A percentile compares a stretch with the other conserved stretches of the same genome.
These are phyloP conservation scores for Ips nitidus DNA, from an alignment of 1,140 invertebrate genomes.

Conservation along the genomic window DNA sequence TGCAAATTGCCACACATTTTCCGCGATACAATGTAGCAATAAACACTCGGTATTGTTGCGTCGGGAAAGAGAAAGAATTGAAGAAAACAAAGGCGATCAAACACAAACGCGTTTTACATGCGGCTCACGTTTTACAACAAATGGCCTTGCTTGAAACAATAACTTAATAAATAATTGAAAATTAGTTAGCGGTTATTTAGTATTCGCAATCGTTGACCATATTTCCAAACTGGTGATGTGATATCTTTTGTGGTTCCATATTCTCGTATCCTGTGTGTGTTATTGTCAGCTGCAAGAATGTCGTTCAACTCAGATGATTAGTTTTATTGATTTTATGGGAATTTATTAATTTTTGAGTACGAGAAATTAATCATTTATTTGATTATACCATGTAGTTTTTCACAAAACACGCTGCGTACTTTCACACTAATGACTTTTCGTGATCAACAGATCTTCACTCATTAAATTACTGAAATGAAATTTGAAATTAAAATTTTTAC, in stretches of 20 bases:
- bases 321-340: too few relatives aligned
- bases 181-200: conserved; percentile 3
- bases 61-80: conserved; percentile 2
- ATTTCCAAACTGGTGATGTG: conserved; percentile 8
- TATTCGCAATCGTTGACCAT: conserved; percentile 4
- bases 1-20: background rate
- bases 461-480: too few relatives aligned
- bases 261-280: background rate
- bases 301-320: too few relatives aligned
- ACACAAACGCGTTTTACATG: conserved; percentile 4
- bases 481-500: too few relatives aligned
- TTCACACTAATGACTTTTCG: too few relatives aligned
- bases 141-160: conserved; percentile 15
- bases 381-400: too few relatives aligned
- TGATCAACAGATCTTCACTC: too few relatives aligned
- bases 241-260: background rate
- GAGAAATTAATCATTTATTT: too few relatives aligned
- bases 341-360: too few relatives aligned
- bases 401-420: too few relatives aligned
- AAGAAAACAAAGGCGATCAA: conserved; percentile 5
- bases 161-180: conserved; percentile 20
- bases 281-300: background rate
- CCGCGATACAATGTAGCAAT: background rate
- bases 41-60: background rate
- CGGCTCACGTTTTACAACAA: conserved; percentile 4